Conservation (phyloP, 2,888 invertebrate genomes). For the Ametastegia equiseti region DNA sequence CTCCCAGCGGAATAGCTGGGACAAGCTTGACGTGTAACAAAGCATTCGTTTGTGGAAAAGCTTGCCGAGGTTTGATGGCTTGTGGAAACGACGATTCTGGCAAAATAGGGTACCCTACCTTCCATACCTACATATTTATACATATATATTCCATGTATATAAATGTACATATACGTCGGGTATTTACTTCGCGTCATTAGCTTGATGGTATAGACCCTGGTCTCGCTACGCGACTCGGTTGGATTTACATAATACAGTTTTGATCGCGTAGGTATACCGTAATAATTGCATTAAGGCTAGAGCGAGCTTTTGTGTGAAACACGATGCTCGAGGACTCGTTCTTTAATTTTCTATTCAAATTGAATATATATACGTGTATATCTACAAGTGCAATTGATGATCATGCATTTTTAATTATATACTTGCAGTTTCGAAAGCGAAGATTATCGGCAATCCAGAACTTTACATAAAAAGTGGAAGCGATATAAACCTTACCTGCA, state of each 20-base stretch:
- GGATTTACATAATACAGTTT: conserved; percentile 26
- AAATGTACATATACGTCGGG: too few species aligned
- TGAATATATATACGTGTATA: background rate
- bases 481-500: conserved; percentile 94
- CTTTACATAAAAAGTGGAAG: conserved; percentile 93
- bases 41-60: too few species aligned
- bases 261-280: background rate
- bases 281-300: conserved; percentile 8
- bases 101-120: too few species aligned
- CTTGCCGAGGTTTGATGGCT: too few species aligned
- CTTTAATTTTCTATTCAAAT: background rate
- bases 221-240: background rate
- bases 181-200: background rate
- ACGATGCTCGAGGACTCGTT: background rate
- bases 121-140: too few species aligned
- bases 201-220: background rate
- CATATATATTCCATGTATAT: background rate
- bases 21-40: too few species aligned
- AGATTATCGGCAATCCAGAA: conserved; percentile 91
- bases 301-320: background rate
- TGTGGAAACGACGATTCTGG: background rate
- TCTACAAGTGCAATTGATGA: background rate
- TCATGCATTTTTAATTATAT: background rate
- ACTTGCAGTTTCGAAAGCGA: conserved; percentile 89
- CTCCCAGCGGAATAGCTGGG: too few species aligned